Percentiles rank a stretch among this genome's conserved stretches.
phyloP scores from a whole-genome alignment of 2,113 vertebrate species.

The Lycocorax pyrrhopterus region DNA sequence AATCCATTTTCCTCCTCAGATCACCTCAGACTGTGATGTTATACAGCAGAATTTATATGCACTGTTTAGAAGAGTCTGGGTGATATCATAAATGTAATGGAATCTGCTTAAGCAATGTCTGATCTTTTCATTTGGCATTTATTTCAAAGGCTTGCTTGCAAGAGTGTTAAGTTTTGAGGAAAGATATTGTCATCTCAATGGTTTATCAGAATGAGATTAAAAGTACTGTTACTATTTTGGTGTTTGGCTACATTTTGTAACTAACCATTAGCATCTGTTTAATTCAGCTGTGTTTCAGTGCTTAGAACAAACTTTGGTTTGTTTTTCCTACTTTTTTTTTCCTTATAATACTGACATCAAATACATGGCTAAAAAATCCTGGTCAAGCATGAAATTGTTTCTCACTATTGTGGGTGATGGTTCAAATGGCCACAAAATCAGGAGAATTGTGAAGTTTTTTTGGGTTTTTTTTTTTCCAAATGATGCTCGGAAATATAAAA shows the following conservation, averaged over 20 bases:
- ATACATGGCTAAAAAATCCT: slow-evolving; percentile 49
- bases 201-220: not conserved
- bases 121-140: slow-evolving; percentile 6
- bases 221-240: not conserved
- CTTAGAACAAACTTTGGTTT: not conserved
- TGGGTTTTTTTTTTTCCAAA: not conserved
- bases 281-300: not conserved
- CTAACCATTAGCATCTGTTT: not conserved
- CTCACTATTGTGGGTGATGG: slow-evolving; percentile 1
- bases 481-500: not conserved
- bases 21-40: slow-evolving; percentile 43
- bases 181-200: not conserved
- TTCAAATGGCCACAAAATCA: slow-evolving; percentile 38
- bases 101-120: slow-evolving; percentile 26
- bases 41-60: slow-evolving; percentile 59
- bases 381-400: slow-evolving; percentile 69
- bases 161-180: not conserved
- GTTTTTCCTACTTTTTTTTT: slow-evolving; percentile 47
- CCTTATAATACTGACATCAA: slow-evolving; percentile 46
- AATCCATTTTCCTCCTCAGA: slow-evolving; percentile 42
- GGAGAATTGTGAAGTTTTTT: not conserved
- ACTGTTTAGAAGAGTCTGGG: slow-evolving; percentile 32
- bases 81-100: slow-evolving; percentile 39
- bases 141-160: not conserved
- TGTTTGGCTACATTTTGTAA: not conserved